Evolutionary conservation across 2,797 vertebrate species (phyloP), one percentile per base, ranked within the genome.

Genomic region (Mionectes olivaceus): DNA sequence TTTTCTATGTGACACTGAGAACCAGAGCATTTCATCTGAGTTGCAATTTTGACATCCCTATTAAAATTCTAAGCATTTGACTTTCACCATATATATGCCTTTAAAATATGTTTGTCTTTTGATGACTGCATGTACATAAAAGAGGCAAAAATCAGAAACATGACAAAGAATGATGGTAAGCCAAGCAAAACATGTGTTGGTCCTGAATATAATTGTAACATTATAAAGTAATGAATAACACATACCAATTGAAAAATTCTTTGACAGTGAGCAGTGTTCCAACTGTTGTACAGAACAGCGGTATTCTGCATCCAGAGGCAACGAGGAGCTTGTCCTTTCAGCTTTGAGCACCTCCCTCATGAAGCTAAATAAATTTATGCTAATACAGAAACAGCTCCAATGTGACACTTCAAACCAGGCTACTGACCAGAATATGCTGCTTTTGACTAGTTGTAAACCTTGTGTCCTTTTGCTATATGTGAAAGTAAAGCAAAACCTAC

Each of bases 111-210:
- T 73, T 87, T 82, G 55, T 74, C 37, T 94, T 90, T 89, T 77
- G 75, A 87, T 76, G 47, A 71, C 91, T 5, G 4, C 49, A n/a
- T 56, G 28, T 63, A 35, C 76, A 89, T 69, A 69, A 94, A 92
- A 89, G 65, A 83, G 77, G 86, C 59, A 81, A 77, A 77, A 97
- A 86, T 85, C 83, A 88, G 79, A 93, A 94, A 95, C 82, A 87
- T 71, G 64, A 88, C 81, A 84, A 96, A 95, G 57, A 91, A 74
- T 3, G 56, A 79, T 53, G 33, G 56, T 11, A 44, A 94, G 94
- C 90, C 93, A 97, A 96, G 80, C 41, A 81, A 91, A 86, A 87
- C 95, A 95, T 83, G 52, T 91, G 94, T 53, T 89, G 63, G 21
- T 53, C 67, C 61, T 87, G 81, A 73, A 85, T 53, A 64, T 65